Evolutionary conservation across 1,140 invertebrate species (phyloP).

Genomic region (Drosophila gunungcola): DNA sequence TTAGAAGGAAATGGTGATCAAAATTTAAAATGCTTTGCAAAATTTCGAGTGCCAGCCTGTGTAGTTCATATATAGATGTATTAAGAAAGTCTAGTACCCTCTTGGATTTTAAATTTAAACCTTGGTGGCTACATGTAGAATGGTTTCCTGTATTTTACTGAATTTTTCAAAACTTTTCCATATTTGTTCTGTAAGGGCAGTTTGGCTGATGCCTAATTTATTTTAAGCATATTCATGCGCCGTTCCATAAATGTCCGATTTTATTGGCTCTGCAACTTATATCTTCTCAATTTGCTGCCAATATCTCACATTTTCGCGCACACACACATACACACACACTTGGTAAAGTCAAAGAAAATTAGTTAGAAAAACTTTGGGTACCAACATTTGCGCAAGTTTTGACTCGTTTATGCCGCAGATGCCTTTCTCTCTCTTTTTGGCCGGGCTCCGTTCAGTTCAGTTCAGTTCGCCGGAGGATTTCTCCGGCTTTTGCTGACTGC

Average conservation of each 20-base stretch:
- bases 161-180: no score
- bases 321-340: constrained; percentile 21
- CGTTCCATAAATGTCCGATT: constrained; percentile 7
- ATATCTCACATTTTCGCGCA: constrained; percentile 26
- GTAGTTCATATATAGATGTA: no score
- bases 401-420: constrained; percentile 59
- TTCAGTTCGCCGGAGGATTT: constrained; percentile 13
- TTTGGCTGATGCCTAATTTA: not conserved
- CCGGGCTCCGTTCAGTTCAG: not conserved
- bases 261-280: constrained; percentile 17
- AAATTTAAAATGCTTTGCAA: no score
- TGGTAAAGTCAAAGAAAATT: constrained; percentile 61
- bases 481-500: constrained; percentile 5
- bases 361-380: constrained; percentile 67
- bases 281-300: constrained; percentile 50
- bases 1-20: not conserved
- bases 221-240: constrained; percentile 9
- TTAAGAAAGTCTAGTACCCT: no score
- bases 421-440: constrained; percentile 16
- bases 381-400: constrained; percentile 73
- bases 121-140: no score
- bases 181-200: no score
- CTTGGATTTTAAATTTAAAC: not conserved
- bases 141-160: no score
- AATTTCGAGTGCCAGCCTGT: no score